Evolutionary conservation across 2,113 vertebrate genomes (phyloP), one percentile per base, ranked within the genome.

Genomic region (Ceuthmochares aereus): DNA sequence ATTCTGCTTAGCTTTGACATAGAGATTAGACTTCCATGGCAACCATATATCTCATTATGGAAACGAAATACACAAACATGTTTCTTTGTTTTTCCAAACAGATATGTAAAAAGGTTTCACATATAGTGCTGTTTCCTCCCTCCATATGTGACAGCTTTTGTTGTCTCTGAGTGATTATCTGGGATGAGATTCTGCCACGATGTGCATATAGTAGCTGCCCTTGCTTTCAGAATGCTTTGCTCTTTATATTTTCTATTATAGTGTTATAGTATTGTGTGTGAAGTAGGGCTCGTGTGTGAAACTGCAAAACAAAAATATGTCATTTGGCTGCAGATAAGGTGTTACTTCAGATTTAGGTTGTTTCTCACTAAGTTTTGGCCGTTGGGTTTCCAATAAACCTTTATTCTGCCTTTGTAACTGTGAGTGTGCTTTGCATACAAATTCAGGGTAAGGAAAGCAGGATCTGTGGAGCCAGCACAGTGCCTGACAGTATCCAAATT

Each of bases 21-120:
- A 64, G 66, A 93, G 91, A 97, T 94, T 89, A 96, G 89, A 85
- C 66, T 96, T 79, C 91, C 89, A 90, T 95, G 91, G 91, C 91
- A 97, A 96, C 89, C 87, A 79, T 86, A 87, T 90, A 87, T 91
- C 90, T 94, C 81, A 64, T 95, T 89, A 85, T 80, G 87, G 87
- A 94, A 90, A 79, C 87, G 84, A 96, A 89, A 81, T 68, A 75
- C 87, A 77, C 76, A 86, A 84, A 87, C 80, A 78, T 49, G 66
- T 84, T 95, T 91, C 75, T 93, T 91, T 85, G 52, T 89, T 93
- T 95, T 91, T 82, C 76, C 76, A 72, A 93, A 75, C 55, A 94
- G 59, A 64, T 58, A 26, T 54, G 45, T 87, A 69, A 66, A 82
- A 79, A 68, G 63, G 74, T 25, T 72, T 87, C 77, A 84, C 49